Evolutionary conservation across 2,797 vertebrate genomes (phyloP), one percentile per base, ranked within the genome.

Genomic region (Protonibea diacanthus): DNA sequence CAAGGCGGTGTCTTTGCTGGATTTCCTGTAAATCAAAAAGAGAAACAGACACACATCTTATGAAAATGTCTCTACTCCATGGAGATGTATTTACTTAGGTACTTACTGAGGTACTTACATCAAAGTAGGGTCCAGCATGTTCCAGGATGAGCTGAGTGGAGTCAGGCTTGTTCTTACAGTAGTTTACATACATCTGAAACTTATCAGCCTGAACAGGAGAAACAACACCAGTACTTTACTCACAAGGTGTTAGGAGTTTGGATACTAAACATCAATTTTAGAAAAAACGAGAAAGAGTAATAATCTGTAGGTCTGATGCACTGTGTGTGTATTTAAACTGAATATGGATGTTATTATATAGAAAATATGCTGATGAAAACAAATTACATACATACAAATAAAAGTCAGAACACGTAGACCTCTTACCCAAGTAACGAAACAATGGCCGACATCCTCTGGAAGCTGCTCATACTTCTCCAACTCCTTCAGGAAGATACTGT

Each of bases 101-200:
- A n/a, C n/a, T n/a, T n/a, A n/a, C n/a, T n/a, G n/a, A n/a, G n/a
- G 14, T 15, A 76, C 97, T 97, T 90, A 99, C 98, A 86, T 99
- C 98, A 88, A 99, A 99, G 86, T 99, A 99, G 56, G 97, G 92
- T 68, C 98, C 98, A 4, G 98, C 97, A 15, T 99, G 98, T 79
- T 99, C 98, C 76, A 99, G 6, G 87, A 99, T 99, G 82, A 99
- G 95, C 89, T 99, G 98, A 62, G 98, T 99, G 51, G 98, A 99
- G 92, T 99, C 98, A 0, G 98, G 98, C 78, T 99, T 99, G 89
- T 99, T 99, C 93, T 98, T 99, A 91, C 98, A 99, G 84, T 99
- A 99, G 76, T 97, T 99, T 81, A 99, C 98, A 0, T 99, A 99
- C 98, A 99, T 99, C 90, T 99, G 98, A 94, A 99, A 99, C 91